A percentile compares a stretch with the other conserved stretches of the same genome.
Conservation (phyloP, 2,888 invertebrate species). For the Trichogramma evanescens region DNA sequence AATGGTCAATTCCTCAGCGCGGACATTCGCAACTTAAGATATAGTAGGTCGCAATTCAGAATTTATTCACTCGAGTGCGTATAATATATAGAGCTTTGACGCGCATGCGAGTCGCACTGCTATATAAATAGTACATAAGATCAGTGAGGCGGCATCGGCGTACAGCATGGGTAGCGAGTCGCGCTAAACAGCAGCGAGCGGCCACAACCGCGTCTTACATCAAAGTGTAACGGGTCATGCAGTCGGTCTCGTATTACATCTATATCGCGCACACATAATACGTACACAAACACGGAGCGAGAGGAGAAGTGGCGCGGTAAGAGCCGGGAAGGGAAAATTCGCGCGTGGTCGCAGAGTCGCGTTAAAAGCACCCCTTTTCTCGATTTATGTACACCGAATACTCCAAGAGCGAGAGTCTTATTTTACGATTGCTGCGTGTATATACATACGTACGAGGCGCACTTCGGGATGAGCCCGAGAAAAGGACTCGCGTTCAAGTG, state of each 20-base stretch:
- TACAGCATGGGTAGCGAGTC: too few relatives aligned
- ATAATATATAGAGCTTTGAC: too few relatives aligned
- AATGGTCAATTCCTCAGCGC: too few relatives aligned
- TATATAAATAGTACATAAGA: too few relatives aligned
- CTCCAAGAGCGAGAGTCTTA: not conserved
- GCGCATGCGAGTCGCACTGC: too few relatives aligned
- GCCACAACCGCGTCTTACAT: constrained; percentile 3
- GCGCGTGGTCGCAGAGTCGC: not conserved
- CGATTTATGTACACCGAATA: constrained; percentile 2
- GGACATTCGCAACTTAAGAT: too few relatives aligned
- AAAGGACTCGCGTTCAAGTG: constrained; percentile 14
- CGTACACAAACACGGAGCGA: not conserved
- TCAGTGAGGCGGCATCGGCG: too few relatives aligned
- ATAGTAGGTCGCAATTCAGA: too few relatives aligned
- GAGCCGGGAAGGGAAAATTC: constrained; percentile 9
- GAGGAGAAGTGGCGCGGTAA: not conserved
- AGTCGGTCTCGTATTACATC: too few relatives aligned
- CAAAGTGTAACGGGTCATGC: not conserved
- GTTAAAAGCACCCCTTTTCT: constrained; percentile 3
- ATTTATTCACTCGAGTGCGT: too few relatives aligned
- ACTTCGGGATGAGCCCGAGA: not conserved
- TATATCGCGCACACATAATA: too few relatives aligned
- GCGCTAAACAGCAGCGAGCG: not conserved
- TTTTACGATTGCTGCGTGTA: not conserved
- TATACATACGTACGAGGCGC: not conserved